These are phyloP conservation scores for Alectura lathami DNA, from an alignment of 2,113 vertebrate species.

Conservation along the genomic window DNA sequence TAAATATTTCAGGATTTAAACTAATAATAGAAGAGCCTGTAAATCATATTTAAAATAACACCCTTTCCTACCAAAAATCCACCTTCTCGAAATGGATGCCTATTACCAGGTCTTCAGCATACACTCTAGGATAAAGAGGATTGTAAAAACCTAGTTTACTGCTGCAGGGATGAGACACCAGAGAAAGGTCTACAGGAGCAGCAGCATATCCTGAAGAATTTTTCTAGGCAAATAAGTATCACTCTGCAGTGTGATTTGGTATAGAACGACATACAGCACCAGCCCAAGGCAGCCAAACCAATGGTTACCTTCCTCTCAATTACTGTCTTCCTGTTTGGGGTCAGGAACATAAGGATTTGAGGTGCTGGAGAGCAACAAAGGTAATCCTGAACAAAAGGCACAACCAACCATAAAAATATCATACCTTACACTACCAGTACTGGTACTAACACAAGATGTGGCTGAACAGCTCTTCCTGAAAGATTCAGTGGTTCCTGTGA, in stretches of 20 bases:
- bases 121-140: slow-evolving; percentile 25
- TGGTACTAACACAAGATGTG: background rate
- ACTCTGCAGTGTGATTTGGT: background rate
- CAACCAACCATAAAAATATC: background rate
- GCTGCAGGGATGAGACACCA: background rate
- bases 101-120: slow-evolving; percentile 11
- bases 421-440: background rate
- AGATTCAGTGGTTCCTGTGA: background rate
- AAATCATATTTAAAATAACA: background rate
- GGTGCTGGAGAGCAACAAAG: background rate
- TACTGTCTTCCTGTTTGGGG: background rate
- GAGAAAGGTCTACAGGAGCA: background rate
- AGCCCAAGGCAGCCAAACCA: background rate
- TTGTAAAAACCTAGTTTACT: slow-evolving; percentile 22
- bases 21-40: slow-evolving; percentile 19
- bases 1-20: slow-evolving; percentile 46
- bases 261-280: background rate
- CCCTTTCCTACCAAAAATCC: background rate
- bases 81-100: background rate
- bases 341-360: background rate
- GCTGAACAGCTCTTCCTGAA: background rate
- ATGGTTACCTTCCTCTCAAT: background rate
- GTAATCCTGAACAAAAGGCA: background rate
- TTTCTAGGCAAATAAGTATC: background rate
- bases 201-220: slow-evolving; percentile 5